phyloP scores from a whole-genome alignment of 2,888 invertebrate genomes.

The Drosophila rubida region DNA sequence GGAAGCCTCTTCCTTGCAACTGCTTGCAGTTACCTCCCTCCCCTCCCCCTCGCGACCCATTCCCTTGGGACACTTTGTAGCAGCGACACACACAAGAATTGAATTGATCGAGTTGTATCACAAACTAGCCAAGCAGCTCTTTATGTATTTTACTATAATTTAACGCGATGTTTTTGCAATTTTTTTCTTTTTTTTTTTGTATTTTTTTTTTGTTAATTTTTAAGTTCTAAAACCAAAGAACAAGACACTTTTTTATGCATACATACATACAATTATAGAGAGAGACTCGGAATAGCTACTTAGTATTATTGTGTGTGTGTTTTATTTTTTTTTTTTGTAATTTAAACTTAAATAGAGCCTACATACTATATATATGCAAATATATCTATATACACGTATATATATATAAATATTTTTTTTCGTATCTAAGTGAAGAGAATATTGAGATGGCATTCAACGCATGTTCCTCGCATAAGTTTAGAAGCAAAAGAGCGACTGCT shows the following conservation, averaged over 20 bases:
- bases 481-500: constrained; percentile 63
- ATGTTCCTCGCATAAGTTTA: constrained; percentile 82
- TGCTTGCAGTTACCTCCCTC: background rate
- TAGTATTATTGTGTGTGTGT: constrained; percentile 72
- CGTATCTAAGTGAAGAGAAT: constrained; percentile 47
- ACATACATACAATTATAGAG: background rate
- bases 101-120: constrained; percentile 13
- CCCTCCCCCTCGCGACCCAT: constrained; percentile 5
- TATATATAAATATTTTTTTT: constrained; percentile 48
- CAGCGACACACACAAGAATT: constrained; percentile 26
- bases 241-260: constrained; percentile 56
- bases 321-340: constrained; percentile 22
- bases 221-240: constrained; percentile 83
- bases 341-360: constrained; percentile 34
- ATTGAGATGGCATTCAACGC: constrained; percentile 71
- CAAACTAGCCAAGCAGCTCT: constrained; percentile 19
- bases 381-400: constrained; percentile 14
- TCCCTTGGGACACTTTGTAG: no score
- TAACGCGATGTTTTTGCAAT: constrained; percentile 32
- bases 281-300: constrained; percentile 62
- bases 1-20: background rate
- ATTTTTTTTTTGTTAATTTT: constrained; percentile 54
- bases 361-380: constrained; percentile 25
- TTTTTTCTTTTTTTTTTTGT: constrained; percentile 55
- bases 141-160: constrained; percentile 30